A percentile compares a stretch with the other conserved stretches of the same genome.
Evolutionary conservation across 2,113 vertebrate genomes (phyloP).

Genomic region (Ploceus nigricollis): DNA sequence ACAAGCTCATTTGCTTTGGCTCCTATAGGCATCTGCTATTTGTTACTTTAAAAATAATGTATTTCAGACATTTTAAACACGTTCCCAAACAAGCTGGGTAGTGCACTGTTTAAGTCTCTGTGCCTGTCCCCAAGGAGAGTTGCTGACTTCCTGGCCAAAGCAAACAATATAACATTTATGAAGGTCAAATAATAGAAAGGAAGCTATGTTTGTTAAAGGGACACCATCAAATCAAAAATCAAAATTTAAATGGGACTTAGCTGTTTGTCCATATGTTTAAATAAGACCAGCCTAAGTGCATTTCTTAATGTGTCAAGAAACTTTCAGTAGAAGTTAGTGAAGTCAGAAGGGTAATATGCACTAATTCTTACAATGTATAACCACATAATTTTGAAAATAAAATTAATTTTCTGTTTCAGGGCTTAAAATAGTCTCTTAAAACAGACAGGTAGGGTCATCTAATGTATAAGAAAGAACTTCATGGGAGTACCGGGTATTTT

Average conservation of each 20-base stretch:
- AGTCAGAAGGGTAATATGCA: neutral
- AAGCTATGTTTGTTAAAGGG: conserved; percentile 2
- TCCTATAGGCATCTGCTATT: conserved; percentile 13
- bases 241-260: neutral
- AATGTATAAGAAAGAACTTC: neutral
- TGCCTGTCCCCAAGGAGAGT: conserved; percentile 17
- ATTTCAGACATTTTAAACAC: conserved; percentile 40
- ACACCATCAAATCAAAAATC: neutral
- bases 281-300: neutral
- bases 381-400: neutral
- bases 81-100: neutral
- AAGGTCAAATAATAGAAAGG: conserved; percentile 28
- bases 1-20: neutral
- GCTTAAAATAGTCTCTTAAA: neutral
- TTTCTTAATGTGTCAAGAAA: neutral
- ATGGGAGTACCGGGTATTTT: neutral
- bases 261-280: neutral
- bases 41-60: conserved; percentile 13
- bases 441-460: neutral
- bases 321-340: neutral
- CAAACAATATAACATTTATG: conserved; percentile 46
- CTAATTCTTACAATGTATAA: neutral
- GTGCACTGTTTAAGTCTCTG: conserved; percentile 10
- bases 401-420: neutral
- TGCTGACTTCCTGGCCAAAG: conserved; percentile 42